phyloP scores from a whole-genome alignment of 2,113 vertebrate species.

The Tinamus guttatus region DNA sequence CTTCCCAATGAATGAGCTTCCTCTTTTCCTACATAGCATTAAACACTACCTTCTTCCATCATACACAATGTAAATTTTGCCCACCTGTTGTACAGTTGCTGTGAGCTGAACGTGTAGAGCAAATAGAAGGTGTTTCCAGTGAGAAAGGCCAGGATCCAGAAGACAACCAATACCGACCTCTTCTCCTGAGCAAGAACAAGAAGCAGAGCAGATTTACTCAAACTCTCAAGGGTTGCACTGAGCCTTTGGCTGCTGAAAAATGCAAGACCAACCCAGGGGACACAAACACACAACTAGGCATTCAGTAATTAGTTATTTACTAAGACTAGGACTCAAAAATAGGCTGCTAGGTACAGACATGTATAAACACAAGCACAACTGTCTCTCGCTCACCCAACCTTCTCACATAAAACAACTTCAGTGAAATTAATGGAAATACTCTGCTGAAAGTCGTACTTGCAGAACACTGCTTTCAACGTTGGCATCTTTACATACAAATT shows the following conservation, averaged over 20 bases:
- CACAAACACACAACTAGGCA: background rate
- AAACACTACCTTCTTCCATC: background rate
- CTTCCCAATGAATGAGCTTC: background rate
- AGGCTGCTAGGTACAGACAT: background rate
- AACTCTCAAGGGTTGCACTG: background rate
- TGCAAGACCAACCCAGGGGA: background rate
- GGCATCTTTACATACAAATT: background rate
- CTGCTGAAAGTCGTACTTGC: background rate
- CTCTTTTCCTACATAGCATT: background rate
- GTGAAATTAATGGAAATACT: background rate
- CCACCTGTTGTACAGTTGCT: conserved; percentile 95
- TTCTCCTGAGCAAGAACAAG: conserved; percentile 85
- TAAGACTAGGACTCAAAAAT: background rate
- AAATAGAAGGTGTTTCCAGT: conserved; percentile 90
- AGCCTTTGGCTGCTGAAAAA: background rate
- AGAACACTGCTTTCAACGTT: background rate
- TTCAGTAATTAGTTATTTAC: background rate
- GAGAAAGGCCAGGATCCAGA: conserved; percentile 93
- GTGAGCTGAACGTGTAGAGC: conserved; percentile 93
- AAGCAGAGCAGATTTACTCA: background rate
- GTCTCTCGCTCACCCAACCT: background rate
- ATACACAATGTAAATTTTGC: background rate
- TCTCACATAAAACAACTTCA: background rate
- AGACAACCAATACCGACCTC: conserved; percentile 88
- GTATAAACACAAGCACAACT: background rate